Base-by-base conservation (phyloP, 2,888 invertebrate species). In the Sphaerophoria taeniata region DNA sequence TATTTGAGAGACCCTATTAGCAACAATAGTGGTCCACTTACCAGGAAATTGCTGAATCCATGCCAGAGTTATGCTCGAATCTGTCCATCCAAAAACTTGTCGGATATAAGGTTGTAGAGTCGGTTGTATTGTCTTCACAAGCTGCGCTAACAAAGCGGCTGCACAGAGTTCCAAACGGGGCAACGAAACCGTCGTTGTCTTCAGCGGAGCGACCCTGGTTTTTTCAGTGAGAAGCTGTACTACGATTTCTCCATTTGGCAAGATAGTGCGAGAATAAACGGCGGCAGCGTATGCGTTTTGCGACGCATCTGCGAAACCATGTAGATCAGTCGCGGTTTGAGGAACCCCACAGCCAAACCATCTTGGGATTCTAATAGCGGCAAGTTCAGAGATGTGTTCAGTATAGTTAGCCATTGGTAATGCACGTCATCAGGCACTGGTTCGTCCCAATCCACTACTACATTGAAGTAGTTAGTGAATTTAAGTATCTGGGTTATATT, bases 241-340 rank as follows among this genome's bases (percentile, higher is more conserved):
- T 0, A 11, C 39, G 7, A 56, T 61, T 3, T 56, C 31, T 3
- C 74, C 70, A 12, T 74, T 69, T 33, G 69, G 53, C 45, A 55
- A 9, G 9, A 55, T 36, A 31, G 55, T 79, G 33, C 78, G 78
- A 6, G 51, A 31, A 14, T 53, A 73, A 9, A 73, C 43, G 60
- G 34, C 60, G 9, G 74, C 74, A 14, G 70, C 56, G 14, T 74
- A 80, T 51, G 79, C 69, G 4, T 61, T 39, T 56, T 77, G 71
- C 24, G 78, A 72, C 0, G 60, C n/a, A n/a, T n/a, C n/a, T n/a
- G n/a, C n/a, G n/a, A n/a, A n/a, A n/a, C n/a, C n/a, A n/a, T n/a
- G n/a, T 4, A 79, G 14, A 7, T 78, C 78, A 12, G 51, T 36
- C 6, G 6, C 11, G 4, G 39, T 53, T 9, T 61, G 43, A 31